Evolutionary conservation across 1,140 invertebrate species (phyloP).

Genomic region (Capitella teleta): DNA sequence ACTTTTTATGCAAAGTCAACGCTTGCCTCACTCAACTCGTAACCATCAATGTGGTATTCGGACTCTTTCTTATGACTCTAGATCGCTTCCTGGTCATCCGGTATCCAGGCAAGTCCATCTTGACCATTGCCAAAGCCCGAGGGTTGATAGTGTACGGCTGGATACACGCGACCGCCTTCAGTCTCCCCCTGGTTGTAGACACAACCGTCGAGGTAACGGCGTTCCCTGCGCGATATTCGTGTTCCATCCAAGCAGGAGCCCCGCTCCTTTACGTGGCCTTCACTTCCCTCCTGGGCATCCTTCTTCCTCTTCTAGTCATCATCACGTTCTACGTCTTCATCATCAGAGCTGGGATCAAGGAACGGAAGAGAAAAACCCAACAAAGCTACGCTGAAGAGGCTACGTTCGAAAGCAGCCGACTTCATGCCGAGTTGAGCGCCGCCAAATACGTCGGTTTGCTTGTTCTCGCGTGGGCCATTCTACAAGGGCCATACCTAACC

Average conservation of each 20-base stretch:
- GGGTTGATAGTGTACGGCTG: slow-evolving; percentile 22
- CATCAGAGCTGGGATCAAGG: slow-evolving; percentile 16
- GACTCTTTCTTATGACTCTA: slow-evolving; percentile 16
- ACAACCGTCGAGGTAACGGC: slow-evolving; percentile 1
- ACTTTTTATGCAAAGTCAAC: slow-evolving; percentile 22
- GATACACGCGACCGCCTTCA: slow-evolving; percentile 24
- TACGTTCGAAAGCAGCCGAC: background rate
- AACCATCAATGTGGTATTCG: slow-evolving; percentile 18
- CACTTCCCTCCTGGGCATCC: slow-evolving; percentile 18
- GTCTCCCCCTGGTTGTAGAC: slow-evolving; percentile 20
- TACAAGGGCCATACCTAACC: slow-evolving; percentile 23
- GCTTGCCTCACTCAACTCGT: slow-evolving; percentile 25
- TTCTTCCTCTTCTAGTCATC: slow-evolving; percentile 21
- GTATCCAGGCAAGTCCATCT: slow-evolving; percentile 16
- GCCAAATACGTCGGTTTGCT: slow-evolving; percentile 20
- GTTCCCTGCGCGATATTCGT: slow-evolving; percentile 3
- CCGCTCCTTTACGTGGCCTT: slow-evolving; percentile 17
- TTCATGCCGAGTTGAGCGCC: slow-evolving; percentile 16
- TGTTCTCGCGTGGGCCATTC: slow-evolving; percentile 22
- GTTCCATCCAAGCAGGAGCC: slow-evolving; percentile 10
- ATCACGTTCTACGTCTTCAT: slow-evolving; percentile 22
- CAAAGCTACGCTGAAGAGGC: background rate
- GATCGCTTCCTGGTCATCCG: slow-evolving; percentile 24
- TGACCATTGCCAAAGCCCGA: slow-evolving; percentile 14
- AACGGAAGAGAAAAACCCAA: slow-evolving; percentile 3